These are phyloP conservation scores for Typhlichthys eigenmanni DNA, from an alignment of 2,797 vertebrate species.

Conservation along the genomic window DNA sequence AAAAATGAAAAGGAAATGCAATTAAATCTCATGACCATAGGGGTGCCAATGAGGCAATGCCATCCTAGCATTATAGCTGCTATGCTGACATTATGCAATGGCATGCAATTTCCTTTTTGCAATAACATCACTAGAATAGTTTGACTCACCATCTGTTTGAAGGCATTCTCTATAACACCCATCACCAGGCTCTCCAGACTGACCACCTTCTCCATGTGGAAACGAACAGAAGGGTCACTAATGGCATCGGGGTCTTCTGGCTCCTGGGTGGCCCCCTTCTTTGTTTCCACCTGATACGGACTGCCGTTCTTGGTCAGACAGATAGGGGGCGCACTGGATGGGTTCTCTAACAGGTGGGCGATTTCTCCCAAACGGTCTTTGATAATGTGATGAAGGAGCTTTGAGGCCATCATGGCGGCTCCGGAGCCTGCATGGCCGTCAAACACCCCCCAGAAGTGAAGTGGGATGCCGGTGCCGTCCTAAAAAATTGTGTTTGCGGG, in stretches of 20 bases:
- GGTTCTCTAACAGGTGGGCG: constrained; percentile 87
- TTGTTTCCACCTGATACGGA: constrained; percentile 60
- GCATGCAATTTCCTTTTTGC: too few relatives aligned
- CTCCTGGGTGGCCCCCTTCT: constrained; percentile 66
- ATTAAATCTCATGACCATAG: too few relatives aligned
- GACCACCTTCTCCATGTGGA: constrained; percentile 92
- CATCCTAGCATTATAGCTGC: too few relatives aligned
- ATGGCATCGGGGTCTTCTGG: constrained; percentile 69
- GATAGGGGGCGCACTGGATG: constrained; percentile 82
- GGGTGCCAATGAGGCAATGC: too few relatives aligned
- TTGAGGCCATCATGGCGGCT: constrained; percentile 91
- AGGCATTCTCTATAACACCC: constrained; percentile 95
- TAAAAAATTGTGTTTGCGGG: constrained; percentile 36
- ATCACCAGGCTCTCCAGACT: constrained; percentile 91
- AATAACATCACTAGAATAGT: not conserved
- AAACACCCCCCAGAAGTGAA: constrained; percentile 95
- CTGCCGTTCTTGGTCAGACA: constrained; percentile 79
- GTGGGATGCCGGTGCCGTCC: constrained; percentile 83
- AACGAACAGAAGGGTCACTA: constrained; percentile 77
- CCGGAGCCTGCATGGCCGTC: constrained; percentile 95
- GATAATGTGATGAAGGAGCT: constrained; percentile 89
- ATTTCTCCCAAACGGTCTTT: constrained; percentile 89
- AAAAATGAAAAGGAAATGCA: too few relatives aligned
- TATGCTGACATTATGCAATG: too few relatives aligned
- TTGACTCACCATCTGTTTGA: constrained; percentile 89